These are phyloP conservation scores for Sarcophaga caerulescens DNA, from an alignment of 2,888 invertebrate genomes.

Conservation along the genomic window DNA sequence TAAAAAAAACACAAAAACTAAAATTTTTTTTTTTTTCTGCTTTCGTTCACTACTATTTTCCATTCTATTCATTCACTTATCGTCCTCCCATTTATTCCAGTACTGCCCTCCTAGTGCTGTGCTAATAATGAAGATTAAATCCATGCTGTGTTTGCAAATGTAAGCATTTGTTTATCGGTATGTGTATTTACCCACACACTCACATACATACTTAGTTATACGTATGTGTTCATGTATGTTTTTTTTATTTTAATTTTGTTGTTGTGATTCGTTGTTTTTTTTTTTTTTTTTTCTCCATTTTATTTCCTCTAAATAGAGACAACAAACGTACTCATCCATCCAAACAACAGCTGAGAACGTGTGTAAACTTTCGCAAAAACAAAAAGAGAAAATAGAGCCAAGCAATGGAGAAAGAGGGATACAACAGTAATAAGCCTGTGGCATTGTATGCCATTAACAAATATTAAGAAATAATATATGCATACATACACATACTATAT, in stretches of 20 bases:
- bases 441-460: slow-evolving; percentile 48
- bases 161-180: neutral
- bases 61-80: neutral
- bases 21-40: neutral
- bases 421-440: slow-evolving; percentile 23
- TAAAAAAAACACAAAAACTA: neutral
- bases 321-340: neutral
- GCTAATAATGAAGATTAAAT: slow-evolving; percentile 55
- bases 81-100: too few relatives aligned
- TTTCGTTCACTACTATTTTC: neutral
- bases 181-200: too few relatives aligned
- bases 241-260: too few relatives aligned
- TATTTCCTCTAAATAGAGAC: neutral
- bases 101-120: neutral
- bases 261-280: too few relatives aligned
- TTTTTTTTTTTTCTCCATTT: neutral
- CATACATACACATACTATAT: neutral
- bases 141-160: slow-evolving; percentile 18
- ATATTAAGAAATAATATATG: slow-evolving; percentile 10
- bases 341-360: neutral
- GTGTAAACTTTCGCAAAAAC: neutral
- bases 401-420: slow-evolving; percentile 11
- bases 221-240: too few relatives aligned
- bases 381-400: neutral
- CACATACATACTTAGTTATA: too few relatives aligned